A percentile compares a stretch with the other conserved stretches of the same genome.
phyloP scores from a whole-genome alignment of 1,140 invertebrate genomes.

The Drosophila quadrilineata region DNA sequence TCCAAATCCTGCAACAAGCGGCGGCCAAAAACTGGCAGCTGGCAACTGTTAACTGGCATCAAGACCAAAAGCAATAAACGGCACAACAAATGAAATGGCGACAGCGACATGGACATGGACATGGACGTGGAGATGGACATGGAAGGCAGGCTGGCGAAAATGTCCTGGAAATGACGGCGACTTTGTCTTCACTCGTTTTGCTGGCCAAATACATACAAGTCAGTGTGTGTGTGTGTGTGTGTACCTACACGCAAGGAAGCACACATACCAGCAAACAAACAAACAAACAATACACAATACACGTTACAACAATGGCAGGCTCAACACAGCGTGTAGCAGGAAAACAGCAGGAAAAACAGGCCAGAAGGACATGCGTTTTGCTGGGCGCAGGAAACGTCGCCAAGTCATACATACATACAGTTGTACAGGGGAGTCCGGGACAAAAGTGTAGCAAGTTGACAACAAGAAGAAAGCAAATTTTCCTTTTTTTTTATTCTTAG shows the following conservation, averaged over 20 bases:
- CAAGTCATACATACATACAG: background rate
- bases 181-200: conserved; percentile 54
- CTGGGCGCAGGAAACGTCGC: conserved; percentile 19
- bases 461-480: conserved; percentile 26
- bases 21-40: conserved; percentile 15
- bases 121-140: no score
- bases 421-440: background rate
- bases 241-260: conserved; percentile 22
- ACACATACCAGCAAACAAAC: conserved; percentile 10
- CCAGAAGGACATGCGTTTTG: conserved; percentile 52
- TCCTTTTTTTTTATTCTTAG: no score
- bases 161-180: conserved; percentile 65
- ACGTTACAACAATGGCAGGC: conserved; percentile 53
- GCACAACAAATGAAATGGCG: conserved; percentile 62
- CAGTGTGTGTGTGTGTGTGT: no score
- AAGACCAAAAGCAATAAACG: conserved; percentile 64
- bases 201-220: conserved; percentile 31
- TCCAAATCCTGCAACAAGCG: conserved; percentile 47
- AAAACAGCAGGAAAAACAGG: conserved; percentile 47
- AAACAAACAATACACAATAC: conserved; percentile 51
- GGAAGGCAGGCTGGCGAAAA: conserved; percentile 59
- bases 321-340: conserved; percentile 51
- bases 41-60: conserved; percentile 2
- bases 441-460: conserved; percentile 14
- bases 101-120: no score